Evolutionary conservation across 2,888 invertebrate species (phyloP), one percentile per base, ranked within the genome.

Genomic region (Panopea generosa): DNA sequence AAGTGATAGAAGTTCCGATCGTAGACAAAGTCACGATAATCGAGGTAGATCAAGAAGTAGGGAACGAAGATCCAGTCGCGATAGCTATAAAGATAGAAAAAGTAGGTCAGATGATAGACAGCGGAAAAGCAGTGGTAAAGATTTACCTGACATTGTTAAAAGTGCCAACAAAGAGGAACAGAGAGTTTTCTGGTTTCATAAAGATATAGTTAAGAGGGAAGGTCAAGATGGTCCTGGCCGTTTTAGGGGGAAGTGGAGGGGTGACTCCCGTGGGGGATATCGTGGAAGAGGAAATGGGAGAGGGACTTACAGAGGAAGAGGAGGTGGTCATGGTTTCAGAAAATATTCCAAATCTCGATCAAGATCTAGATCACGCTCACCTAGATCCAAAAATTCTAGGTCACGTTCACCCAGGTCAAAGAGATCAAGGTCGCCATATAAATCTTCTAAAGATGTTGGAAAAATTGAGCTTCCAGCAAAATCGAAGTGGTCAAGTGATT

Each of bases 121-220:
- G 11, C 1, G 45, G 60, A 24, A 52, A 18, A 6, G 50, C 20
- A 47, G 50, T 29, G 43, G 52, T 1, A 59, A 59, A 52, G 43
- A 29, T 7, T 33, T 53, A n/a, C 62, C 49, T 7, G 73, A 73
- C 50, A 24, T 43, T 11, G 57, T 40, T 14, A 24, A 45, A 45
- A 66, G 61, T 66, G 27, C 47, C 2, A 53, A 47, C 18, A 62
- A 63, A 22, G 40, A 47, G 33, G 62, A 57, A 1, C 29, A 76
- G 20, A 55, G 29, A 26, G 70, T 62, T 1, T 67, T 66, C 22
- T 75, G 65, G 75, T 75, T 75, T 45, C 75, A 75, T 27, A 68
- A 49, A 22, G 50, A 75, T 45, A 55, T 50, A 24, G 24, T 26
- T 38, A 43, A 24, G 14, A 16, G 18, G 24, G 52, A n/a, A n/a